Evolutionary conservation across 2,888 invertebrate genomes (phyloP).

Genomic region (Troides oblongomaculatus): DNA sequence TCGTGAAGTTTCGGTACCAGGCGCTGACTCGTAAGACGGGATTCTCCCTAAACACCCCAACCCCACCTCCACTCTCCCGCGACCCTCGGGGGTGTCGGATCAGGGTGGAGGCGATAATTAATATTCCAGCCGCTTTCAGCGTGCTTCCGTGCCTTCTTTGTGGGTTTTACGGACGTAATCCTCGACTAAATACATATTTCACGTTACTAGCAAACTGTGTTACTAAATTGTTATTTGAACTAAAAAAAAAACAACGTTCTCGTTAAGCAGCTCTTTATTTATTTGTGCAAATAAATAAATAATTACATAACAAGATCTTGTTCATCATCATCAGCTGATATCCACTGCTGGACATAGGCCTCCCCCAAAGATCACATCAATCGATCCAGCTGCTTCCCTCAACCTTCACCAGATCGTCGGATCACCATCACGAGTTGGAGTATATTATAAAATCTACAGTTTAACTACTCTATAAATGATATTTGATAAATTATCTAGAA

Average conservation of each 20-base stretch:
- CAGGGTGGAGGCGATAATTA: conserved; percentile 53
- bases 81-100: conserved; percentile 33
- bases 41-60: conserved; percentile 33
- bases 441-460: not conserved
- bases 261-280: too few relatives aligned
- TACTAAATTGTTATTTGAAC: not conserved
- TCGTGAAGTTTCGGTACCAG: conserved; percentile 59
- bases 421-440: too few relatives aligned
- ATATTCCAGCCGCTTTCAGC: conserved; percentile 50
- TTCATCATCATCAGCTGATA: too few relatives aligned
- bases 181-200: conserved; percentile 27
- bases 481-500: too few relatives aligned
- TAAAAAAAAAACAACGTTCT: too few relatives aligned
- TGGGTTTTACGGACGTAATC: conserved; percentile 38
- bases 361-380: too few relatives aligned
- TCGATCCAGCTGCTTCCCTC: too few relatives aligned
- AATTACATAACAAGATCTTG: too few relatives aligned
- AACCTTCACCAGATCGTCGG: too few relatives aligned
- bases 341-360: too few relatives aligned
- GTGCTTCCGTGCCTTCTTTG: conserved; percentile 43
- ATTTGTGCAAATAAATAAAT: too few relatives aligned
- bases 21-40: conserved; percentile 51
- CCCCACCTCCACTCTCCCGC: conserved; percentile 13
- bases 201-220: conserved; percentile 1
- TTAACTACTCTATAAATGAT: not conserved